Percentiles rank a stretch among this genome's conserved stretches.
These are phyloP conservation scores for Ctenodactylus gundi DNA, from an alignment of 2,113 vertebrate genomes.

Conservation along the genomic window DNA sequence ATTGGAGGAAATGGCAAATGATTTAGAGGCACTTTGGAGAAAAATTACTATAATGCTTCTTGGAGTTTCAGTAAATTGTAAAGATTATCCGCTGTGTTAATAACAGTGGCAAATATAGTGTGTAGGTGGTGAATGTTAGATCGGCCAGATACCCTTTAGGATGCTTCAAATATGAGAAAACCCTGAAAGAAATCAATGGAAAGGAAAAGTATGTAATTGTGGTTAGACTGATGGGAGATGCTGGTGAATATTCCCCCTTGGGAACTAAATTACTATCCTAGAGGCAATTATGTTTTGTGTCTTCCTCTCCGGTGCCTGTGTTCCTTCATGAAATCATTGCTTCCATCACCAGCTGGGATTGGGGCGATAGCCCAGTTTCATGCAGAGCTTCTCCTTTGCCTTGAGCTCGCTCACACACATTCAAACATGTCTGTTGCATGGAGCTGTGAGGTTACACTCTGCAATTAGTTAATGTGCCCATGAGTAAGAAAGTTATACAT, in stretches of 20 bases:
- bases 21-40: slow-evolving; percentile 52
- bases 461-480: neutral
- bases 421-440: neutral
- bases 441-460: neutral
- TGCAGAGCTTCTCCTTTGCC: neutral
- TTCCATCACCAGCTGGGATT: neutral
- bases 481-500: too few species aligned
- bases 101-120: slow-evolving; percentile 68
- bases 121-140: slow-evolving; percentile 65
- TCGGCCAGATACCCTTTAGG: slow-evolving; percentile 55
- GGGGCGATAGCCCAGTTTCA: neutral
- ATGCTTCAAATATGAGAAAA: slow-evolving; percentile 62
- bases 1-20: slow-evolving; percentile 39
- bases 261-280: slow-evolving; percentile 64
- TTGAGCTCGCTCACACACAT: neutral
- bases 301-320: neutral
- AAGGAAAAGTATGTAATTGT: slow-evolving; percentile 46
- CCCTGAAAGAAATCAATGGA: slow-evolving; percentile 41
- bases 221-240: slow-evolving; percentile 48
- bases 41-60: slow-evolving; percentile 59
- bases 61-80: slow-evolving; percentile 46
- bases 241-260: slow-evolving; percentile 45
- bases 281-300: slow-evolving; percentile 39
- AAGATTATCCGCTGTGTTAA: slow-evolving; percentile 64
- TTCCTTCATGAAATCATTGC: slow-evolving; percentile 54